These are phyloP conservation scores for Timandra comae DNA, from an alignment of 2,888 invertebrate genomes.

Conservation along the genomic window DNA sequence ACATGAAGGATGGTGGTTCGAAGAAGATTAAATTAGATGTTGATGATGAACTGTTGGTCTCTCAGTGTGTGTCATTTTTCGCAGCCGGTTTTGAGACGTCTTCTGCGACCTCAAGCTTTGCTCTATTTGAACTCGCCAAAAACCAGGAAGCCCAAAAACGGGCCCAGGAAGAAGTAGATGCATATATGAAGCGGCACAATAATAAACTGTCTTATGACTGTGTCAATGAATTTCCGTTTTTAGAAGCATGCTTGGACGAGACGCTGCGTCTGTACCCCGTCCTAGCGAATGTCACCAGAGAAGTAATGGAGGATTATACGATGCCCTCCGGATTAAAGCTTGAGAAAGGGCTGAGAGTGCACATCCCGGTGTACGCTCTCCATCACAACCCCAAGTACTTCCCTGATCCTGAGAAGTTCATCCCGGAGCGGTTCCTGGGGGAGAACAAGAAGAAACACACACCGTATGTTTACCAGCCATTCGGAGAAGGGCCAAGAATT, in stretches of 20 bases:
- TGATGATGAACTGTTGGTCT: conserved; percentile 57
- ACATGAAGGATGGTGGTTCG: conserved; percentile 28
- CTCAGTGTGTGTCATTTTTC: conserved; percentile 72
- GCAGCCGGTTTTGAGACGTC: conserved; percentile 50
- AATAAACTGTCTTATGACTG: conserved; percentile 36
- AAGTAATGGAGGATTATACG: conserved; percentile 44
- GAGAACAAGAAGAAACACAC: conserved; percentile 36
- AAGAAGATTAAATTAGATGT: conserved; percentile 37
- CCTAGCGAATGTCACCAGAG: conserved; percentile 38
- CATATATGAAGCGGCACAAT: conserved; percentile 27
- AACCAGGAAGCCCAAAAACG: conserved; percentile 29
- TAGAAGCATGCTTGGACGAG: conserved; percentile 44
- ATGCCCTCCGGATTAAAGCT: conserved; percentile 42
- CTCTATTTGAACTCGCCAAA: conserved; percentile 43
- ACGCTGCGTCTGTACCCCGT: conserved; percentile 50
- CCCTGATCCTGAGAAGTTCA: conserved; percentile 43
- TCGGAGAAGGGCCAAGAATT: conserved; percentile 53
- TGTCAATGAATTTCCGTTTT: conserved; percentile 32
- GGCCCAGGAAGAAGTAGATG: conserved; percentile 37
- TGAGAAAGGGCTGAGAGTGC: conserved; percentile 45
- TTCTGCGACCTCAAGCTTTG: conserved; percentile 31
- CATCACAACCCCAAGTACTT: conserved; percentile 45
- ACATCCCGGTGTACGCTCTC: conserved; percentile 46
- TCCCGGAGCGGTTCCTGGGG: conserved; percentile 47
- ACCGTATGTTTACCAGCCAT: conserved; percentile 51